Conservation (phyloP, 2,888 invertebrate genomes). For the Vanessa cardui region DNA sequence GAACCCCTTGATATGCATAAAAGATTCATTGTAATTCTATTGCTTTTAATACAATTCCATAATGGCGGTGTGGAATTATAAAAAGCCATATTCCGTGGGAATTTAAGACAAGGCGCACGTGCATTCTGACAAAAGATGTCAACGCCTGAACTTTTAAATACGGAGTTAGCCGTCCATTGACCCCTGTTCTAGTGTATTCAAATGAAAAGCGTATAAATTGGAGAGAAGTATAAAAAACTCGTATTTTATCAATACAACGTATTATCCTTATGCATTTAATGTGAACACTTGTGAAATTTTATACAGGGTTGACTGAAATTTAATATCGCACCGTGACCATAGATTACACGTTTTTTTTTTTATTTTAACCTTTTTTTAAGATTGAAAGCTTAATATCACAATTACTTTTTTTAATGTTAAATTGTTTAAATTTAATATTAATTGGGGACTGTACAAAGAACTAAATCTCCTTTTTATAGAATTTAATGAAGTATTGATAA, state of each 20-base stretch:
- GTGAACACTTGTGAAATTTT: slow-evolving; percentile 52
- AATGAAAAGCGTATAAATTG: slow-evolving; percentile 48
- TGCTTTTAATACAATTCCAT: slow-evolving; percentile 1
- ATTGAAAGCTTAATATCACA: too few relatives aligned
- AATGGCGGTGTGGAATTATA: slow-evolving; percentile 17
- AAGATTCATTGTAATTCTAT: not conserved
- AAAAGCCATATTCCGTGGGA: slow-evolving; percentile 29
- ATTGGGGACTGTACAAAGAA: too few relatives aligned
- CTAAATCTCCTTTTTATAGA: too few relatives aligned
- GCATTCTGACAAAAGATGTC: slow-evolving; percentile 27
- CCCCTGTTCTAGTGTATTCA: slow-evolving; percentile 50
- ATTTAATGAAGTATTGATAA: too few relatives aligned
- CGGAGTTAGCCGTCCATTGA: slow-evolving; percentile 31
- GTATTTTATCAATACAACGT: slow-evolving; percentile 53
- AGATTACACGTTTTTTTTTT: not conserved
- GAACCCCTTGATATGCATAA: slow-evolving; percentile 9
- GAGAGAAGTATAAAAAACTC: slow-evolving; percentile 48
- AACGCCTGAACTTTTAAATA: not conserved
- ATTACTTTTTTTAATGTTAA: too few relatives aligned
- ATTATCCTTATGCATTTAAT: slow-evolving; percentile 51
- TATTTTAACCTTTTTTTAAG: too few relatives aligned
- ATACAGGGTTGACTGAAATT: slow-evolving; percentile 42
- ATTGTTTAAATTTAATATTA: too few relatives aligned
- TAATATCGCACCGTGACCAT: not conserved
- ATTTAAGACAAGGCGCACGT: slow-evolving; percentile 28